A percentile compares a stretch with the other conserved stretches of the same genome.
Conservation (phyloP, 2,888 invertebrate species). For the Yponomeuta sedellus region DNA sequence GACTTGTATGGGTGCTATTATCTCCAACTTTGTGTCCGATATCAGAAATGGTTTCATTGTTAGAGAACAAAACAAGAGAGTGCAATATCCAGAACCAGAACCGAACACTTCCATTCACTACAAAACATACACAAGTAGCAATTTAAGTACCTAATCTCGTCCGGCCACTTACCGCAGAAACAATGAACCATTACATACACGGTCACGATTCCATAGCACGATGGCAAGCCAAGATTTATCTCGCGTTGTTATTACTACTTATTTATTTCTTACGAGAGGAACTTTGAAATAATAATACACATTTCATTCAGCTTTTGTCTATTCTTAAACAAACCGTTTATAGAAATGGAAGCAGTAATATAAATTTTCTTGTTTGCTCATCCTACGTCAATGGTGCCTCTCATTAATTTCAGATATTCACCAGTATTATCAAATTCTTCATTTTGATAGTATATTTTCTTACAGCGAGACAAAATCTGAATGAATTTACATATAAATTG, state of each 20-base stretch:
- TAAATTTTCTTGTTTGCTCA: too few species aligned
- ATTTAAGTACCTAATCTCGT: slow-evolving; percentile 51
- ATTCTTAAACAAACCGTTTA: too few species aligned
- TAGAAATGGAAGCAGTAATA: too few species aligned
- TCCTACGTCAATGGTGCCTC: too few species aligned
- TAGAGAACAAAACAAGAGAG: slow-evolving; percentile 44
- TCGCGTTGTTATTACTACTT: background rate
- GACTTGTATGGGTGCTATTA: background rate
- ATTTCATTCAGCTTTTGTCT: too few species aligned
- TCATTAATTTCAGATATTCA: too few species aligned
- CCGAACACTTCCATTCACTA: slow-evolving; percentile 54
- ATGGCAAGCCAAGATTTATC: slow-evolving; percentile 5
- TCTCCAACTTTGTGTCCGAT: background rate
- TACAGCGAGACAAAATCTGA: too few species aligned
- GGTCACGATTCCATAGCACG: slow-evolving; percentile 19
- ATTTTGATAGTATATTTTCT: too few species aligned
- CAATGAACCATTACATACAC: slow-evolving; percentile 47
- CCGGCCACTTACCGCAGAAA: slow-evolving; percentile 55
- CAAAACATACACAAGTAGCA: slow-evolving; percentile 44
- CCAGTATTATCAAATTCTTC: too few species aligned
- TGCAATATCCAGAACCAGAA: slow-evolving; percentile 46
- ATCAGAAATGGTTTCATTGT: slow-evolving; percentile 33
- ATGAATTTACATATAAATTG: too few species aligned
- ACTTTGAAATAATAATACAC: background rate
- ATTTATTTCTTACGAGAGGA: background rate